Percentiles rank a stretch among this genome's conserved stretches.
These are phyloP conservation scores for Apotomis capreana DNA, from an alignment of 2,888 invertebrate species.

Conservation along the genomic window DNA sequence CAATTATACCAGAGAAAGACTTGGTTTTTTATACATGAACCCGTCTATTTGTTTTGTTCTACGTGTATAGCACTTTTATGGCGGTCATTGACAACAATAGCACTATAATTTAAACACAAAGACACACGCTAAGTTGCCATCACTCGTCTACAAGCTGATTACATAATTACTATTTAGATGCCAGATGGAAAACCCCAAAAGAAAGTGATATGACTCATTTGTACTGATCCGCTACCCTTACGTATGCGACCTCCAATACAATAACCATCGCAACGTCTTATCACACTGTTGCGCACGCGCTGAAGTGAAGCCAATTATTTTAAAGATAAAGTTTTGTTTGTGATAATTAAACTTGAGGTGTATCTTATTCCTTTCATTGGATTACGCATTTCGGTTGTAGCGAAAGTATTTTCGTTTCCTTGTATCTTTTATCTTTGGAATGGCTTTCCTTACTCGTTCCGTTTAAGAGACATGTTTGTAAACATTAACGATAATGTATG, in stretches of 20 bases:
- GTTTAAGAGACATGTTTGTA: constrained; percentile 24
- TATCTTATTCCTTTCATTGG: constrained; percentile 30
- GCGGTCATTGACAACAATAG: constrained; percentile 2
- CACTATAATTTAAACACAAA: background rate
- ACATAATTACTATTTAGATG: constrained; percentile 22
- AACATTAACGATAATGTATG: constrained; percentile 17
- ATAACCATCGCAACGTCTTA: constrained; percentile 3
- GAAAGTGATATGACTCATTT: constrained; percentile 30
- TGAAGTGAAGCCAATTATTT: background rate
- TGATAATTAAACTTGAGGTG: background rate
- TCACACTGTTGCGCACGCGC: background rate
- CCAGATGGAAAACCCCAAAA: constrained; percentile 29
- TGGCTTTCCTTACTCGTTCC: constrained; percentile 30
- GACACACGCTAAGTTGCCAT: constrained; percentile 8
- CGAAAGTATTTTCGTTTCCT: constrained; percentile 39
- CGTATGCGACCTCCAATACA: constrained; percentile 2
- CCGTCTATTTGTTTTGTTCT: background rate
- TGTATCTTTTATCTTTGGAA: constrained; percentile 23
- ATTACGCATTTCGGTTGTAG: constrained; percentile 29
- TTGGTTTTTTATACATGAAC: background rate
- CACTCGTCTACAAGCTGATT: constrained; percentile 5
- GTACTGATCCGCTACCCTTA: constrained; percentile 5
- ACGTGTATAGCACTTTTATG: constrained; percentile 2
- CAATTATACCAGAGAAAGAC: background rate
- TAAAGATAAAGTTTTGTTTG: background rate